These are phyloP conservation scores for Tragelaphus scriptus DNA, from an alignment of 2,113 vertebrate species.

Conservation along the genomic window DNA sequence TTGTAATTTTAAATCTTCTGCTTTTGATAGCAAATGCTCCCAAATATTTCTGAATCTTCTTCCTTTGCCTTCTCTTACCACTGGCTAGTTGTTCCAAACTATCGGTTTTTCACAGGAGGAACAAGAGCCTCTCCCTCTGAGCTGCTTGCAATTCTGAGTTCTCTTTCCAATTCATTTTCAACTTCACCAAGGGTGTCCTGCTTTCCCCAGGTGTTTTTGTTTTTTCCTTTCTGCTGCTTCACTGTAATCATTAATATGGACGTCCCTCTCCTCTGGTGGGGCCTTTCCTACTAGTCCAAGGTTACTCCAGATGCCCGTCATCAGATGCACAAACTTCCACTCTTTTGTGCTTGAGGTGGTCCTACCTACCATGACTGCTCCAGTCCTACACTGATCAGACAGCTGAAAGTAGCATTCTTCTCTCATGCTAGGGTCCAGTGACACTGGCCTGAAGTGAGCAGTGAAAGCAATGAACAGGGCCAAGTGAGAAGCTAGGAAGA, in stretches of 20 bases:
- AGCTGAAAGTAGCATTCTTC: not conserved
- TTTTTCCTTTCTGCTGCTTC: not conserved
- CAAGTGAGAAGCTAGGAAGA: not conserved
- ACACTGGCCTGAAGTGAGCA: not conserved
- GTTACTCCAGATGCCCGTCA: not conserved
- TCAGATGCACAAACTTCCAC: not conserved
- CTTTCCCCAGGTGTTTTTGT: not conserved
- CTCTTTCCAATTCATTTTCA: not conserved
- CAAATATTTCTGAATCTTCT: not conserved
- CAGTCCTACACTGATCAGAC: not conserved
- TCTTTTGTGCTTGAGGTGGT: not conserved
- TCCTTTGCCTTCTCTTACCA: not conserved
- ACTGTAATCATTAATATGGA: not conserved
- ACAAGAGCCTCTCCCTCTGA: not conserved
- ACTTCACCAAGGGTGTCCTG: not conserved
- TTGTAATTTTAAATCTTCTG: not conserved
- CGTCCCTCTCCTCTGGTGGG: not conserved
- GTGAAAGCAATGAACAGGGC: not conserved
- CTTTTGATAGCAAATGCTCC: not conserved
- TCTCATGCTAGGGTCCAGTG: not conserved
- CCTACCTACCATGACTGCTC: not conserved
- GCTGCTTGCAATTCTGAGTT: not conserved
- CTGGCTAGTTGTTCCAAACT: not conserved
- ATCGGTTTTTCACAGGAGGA: not conserved
- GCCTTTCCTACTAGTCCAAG: not conserved